These are phyloP conservation scores for Apostichopus californicus DNA, from an alignment of 35 echinoderm and acorn worm genomes.

Conservation along the genomic window DNA sequence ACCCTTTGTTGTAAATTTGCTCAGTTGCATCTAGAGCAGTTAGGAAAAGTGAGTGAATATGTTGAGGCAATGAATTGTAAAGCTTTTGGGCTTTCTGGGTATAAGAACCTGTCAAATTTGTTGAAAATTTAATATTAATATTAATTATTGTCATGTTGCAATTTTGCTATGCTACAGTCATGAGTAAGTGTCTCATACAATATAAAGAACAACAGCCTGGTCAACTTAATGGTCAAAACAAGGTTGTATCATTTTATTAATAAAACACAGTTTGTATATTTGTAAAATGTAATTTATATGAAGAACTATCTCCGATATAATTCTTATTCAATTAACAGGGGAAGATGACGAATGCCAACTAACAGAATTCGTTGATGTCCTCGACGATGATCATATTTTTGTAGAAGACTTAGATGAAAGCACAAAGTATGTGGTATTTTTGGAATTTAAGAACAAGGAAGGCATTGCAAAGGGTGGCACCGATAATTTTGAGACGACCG, in stretches of 20 bases:
- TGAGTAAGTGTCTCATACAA: no score
- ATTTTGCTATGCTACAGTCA: no score
- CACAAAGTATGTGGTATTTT: conserved; percentile 41
- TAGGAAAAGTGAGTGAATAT: no score
- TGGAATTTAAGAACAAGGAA: conserved; percentile 28
- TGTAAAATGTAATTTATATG: no score
- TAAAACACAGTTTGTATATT: no score
- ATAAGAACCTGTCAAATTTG: not conserved
- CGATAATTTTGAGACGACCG: conserved; percentile 39
- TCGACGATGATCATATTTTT: conserved; percentile 52
- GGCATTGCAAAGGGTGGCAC: conserved; percentile 1
- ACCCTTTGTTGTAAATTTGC: no score
- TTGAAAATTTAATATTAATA: not conserved
- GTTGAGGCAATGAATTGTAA: not conserved
- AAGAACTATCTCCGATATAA: no score
- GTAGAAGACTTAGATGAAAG: conserved; percentile 16
- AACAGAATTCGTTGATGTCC: conserved; percentile 41
- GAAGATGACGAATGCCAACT: not conserved
- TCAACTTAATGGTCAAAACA: not conserved
- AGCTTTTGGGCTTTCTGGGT: not conserved
- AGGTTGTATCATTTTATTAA: no score
- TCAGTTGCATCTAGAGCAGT: no score
- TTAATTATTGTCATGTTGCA: no score
- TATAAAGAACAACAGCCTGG: not conserved
- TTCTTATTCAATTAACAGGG: not conserved